Conservation (phyloP, 1,140 invertebrate species). For the Scaptomyza graminum region DNA sequence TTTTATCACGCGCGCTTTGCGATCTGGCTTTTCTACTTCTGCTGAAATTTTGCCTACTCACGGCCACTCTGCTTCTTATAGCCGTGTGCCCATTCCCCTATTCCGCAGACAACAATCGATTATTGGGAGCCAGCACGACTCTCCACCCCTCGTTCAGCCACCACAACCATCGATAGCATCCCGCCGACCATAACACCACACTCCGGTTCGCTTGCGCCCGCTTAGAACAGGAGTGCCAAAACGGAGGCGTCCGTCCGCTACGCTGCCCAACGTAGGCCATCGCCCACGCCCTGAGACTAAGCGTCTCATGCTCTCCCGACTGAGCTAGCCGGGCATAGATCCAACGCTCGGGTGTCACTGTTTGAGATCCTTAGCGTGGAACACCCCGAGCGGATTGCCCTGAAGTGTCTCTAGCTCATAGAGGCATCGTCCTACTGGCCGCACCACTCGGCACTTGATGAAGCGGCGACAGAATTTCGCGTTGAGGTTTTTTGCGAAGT, state of each 20-base stretch:
- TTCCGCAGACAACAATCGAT: too few relatives aligned
- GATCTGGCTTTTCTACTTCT: too few relatives aligned
- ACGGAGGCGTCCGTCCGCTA: background rate
- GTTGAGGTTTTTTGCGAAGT: background rate
- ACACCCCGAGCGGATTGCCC: background rate
- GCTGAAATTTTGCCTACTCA: too few relatives aligned
- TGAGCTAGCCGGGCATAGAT: conserved; percentile 90
- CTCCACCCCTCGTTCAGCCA: too few relatives aligned
- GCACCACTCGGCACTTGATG: background rate
- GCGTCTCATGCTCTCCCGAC: conserved; percentile 96
- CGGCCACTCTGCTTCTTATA: too few relatives aligned
- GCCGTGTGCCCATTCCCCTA: too few relatives aligned
- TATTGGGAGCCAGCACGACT: too few relatives aligned
- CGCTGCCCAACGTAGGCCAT: background rate
- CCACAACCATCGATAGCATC: too few relatives aligned
- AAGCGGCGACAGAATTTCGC: background rate
- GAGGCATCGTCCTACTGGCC: background rate
- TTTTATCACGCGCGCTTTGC: too few relatives aligned
- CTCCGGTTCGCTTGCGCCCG: too few relatives aligned
- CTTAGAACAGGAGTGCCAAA: too few relatives aligned
- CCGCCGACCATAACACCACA: too few relatives aligned
- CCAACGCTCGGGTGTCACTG: background rate
- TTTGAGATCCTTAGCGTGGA: background rate
- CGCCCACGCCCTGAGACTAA: conserved; percentile 91
- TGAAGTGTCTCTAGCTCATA: background rate